These are phyloP conservation scores for Atherinosoma microstoma DNA, from an alignment of 2,797 vertebrate species.

Conservation along the genomic window DNA sequence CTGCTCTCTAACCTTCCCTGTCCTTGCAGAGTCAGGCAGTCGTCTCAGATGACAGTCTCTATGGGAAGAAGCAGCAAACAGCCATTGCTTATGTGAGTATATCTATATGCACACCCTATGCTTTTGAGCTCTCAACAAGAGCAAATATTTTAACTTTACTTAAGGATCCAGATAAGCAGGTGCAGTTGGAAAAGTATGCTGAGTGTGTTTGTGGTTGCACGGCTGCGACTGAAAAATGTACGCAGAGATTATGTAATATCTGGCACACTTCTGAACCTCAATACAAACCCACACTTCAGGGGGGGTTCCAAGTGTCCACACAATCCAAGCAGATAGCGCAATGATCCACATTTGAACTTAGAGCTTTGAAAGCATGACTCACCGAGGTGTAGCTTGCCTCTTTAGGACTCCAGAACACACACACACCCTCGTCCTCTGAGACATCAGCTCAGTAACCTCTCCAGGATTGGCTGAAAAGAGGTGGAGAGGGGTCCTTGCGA, in stretches of 20 bases:
- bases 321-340: constrained; percentile 20
- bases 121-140: constrained; percentile 20
- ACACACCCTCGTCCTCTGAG: constrained; percentile 71
- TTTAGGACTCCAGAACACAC: constrained; percentile 79
- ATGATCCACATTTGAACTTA: constrained; percentile 18
- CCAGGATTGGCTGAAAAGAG: constrained; percentile 73
- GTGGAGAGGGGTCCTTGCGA: constrained; percentile 69
- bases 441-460: constrained; percentile 76
- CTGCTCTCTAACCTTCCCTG: constrained; percentile 46
- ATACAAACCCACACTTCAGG: constrained; percentile 3
- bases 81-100: constrained; percentile 41
- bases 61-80: constrained; percentile 46
- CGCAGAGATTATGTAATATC: neutral
- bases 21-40: constrained; percentile 81
- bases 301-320: neutral
- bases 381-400: constrained; percentile 81
- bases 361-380: constrained; percentile 63
- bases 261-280: neutral
- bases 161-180: constrained; percentile 13
- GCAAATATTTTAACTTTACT: constrained; percentile 5
- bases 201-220: neutral
- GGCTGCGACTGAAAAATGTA: neutral
- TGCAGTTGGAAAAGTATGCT: neutral
- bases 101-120: constrained; percentile 51
- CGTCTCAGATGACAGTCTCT: constrained; percentile 73